Percentiles rank a stretch among this genome's conserved stretches.
Evolutionary conservation across 1,140 invertebrate genomes (phyloP).

Genomic region (Meloidogyne floridensis): DNA sequence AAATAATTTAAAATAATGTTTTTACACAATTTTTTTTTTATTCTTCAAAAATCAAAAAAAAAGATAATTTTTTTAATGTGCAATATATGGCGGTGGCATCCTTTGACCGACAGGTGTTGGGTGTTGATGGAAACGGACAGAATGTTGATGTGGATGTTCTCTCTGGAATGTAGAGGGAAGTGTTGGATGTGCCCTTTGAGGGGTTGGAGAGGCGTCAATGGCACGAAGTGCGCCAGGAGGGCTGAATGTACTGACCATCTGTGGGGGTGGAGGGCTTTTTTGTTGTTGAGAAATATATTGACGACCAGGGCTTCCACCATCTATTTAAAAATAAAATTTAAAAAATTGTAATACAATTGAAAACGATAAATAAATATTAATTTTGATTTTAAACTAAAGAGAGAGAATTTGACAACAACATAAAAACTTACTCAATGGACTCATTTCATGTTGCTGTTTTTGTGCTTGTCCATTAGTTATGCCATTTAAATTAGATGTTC

Average conservation of each 20-base stretch:
- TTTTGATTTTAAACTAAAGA: too few species aligned
- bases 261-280: constrained; percentile 19
- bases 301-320: background rate
- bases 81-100: constrained; percentile 44
- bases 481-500: background rate
- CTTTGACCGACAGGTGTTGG: constrained; percentile 39
- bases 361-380: too few species aligned
- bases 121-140: constrained; percentile 15
- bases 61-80: constrained; percentile 17
- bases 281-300: background rate
- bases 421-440: constrained; percentile 8
- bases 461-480: constrained; percentile 7
- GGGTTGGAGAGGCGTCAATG: constrained; percentile 30
- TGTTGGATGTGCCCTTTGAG: constrained; percentile 22
- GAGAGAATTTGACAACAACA: background rate
- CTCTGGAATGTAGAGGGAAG: constrained; percentile 25
- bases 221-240: constrained; percentile 11
- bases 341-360: background rate
- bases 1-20: too few species aligned
- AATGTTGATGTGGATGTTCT: constrained; percentile 24
- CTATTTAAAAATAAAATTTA: constrained; percentile 9
- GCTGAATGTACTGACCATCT: constrained; percentile 28
- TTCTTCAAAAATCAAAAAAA: background rate
- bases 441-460: constrained; percentile 24
- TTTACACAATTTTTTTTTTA: background rate